Conservation (phyloP, 1,140 invertebrate genomes). For the Dendroctonus ponderosae region DNA sequence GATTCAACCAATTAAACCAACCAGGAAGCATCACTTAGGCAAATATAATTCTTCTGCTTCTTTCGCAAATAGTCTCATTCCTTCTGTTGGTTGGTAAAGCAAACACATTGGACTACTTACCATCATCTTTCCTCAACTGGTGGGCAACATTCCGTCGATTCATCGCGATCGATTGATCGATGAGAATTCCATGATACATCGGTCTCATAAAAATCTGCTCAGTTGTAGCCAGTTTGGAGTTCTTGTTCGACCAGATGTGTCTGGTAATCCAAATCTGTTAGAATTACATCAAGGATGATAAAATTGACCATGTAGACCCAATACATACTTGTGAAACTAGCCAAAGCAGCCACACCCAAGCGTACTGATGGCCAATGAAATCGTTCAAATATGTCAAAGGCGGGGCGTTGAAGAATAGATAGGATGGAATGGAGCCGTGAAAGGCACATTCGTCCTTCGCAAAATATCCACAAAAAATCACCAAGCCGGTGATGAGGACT, state of each 20-base stretch:
- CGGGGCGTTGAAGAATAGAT: conserved; percentile 67
- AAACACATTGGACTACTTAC: neutral
- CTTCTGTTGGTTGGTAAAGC: no score
- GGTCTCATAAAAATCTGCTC: conserved; percentile 80
- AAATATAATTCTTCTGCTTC: no score
- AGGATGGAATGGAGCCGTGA: conserved; percentile 60
- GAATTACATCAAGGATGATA: neutral
- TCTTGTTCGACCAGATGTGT: conserved; percentile 78
- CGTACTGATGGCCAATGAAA: conserved; percentile 60
- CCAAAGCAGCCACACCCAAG: conserved; percentile 70
- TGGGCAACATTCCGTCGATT: conserved; percentile 63
- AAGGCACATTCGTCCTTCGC: conserved; percentile 63
- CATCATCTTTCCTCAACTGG: conserved; percentile 17
- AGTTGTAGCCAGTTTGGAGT: conserved; percentile 74
- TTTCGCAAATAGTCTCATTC: no score
- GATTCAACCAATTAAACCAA: no score
- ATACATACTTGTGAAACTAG: conserved; percentile 63
- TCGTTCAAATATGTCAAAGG: conserved; percentile 56
- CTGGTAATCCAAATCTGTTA: conserved; percentile 74
- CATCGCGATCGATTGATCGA: conserved; percentile 84
- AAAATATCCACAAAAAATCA: conserved; percentile 61
- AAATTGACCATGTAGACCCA: conserved; percentile 47
- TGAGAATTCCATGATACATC: conserved; percentile 77
- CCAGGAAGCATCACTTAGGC: no score
- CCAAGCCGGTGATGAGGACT: conserved; percentile 62